Evolutionary conservation across 2,797 vertebrate genomes (phyloP).

Genomic region (Ceryle rudis): DNA sequence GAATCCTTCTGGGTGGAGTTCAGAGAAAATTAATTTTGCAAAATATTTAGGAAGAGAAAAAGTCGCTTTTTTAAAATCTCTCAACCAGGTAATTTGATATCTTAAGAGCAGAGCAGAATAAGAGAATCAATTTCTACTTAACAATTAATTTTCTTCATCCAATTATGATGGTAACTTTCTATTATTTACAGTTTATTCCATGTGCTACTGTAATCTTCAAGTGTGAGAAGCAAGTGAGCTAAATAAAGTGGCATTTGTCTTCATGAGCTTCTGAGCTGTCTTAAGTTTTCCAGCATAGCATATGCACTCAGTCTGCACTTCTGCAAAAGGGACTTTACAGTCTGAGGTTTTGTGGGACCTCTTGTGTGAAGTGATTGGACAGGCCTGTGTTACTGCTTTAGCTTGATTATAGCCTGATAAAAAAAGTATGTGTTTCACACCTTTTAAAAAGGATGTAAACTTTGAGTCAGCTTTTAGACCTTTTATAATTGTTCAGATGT

Average conservation of each 20-base stretch:
- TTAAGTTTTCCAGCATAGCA: neutral
- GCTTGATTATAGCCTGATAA: neutral
- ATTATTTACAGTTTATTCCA: neutral
- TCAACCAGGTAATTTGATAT: neutral
- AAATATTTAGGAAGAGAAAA: neutral
- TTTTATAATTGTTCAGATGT: neutral
- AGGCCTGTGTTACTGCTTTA: neutral
- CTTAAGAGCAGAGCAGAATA: neutral
- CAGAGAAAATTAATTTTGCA: conserved; percentile 10
- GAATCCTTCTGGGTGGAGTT: neutral
- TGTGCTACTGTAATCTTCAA: neutral
- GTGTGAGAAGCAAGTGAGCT: neutral
- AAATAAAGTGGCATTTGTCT: neutral
- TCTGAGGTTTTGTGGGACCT: neutral
- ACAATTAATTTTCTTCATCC: neutral
- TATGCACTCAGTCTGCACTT: neutral
- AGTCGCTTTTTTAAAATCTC: neutral
- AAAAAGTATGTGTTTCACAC: neutral
- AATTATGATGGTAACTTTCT: neutral
- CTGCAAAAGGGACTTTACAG: neutral
- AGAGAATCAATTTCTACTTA: neutral
- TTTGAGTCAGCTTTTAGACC: neutral
- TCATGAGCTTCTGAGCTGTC: neutral
- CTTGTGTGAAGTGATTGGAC: neutral
- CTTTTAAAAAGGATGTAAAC: neutral